Evolutionary conservation across 2,797 vertebrate genomes (phyloP).

Genomic region (Sphaeramia orbicularis): DNA sequence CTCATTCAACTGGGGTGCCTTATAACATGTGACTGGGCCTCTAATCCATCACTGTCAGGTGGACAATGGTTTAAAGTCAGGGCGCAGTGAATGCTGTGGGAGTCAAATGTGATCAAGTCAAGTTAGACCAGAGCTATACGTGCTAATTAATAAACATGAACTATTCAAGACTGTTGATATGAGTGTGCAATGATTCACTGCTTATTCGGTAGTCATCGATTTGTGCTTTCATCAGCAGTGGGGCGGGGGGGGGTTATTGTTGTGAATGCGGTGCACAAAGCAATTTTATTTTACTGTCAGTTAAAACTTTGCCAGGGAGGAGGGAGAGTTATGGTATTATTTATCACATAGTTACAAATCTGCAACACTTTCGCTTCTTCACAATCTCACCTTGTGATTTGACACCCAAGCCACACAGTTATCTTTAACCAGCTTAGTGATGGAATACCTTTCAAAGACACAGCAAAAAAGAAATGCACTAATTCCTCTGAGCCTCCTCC

Average conservation of each 20-base stretch:
- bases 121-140: neutral
- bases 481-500: constrained; percentile 58
- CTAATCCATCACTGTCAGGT: constrained; percentile 39
- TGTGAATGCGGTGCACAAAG: constrained; percentile 24
- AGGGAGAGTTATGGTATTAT: constrained; percentile 19
- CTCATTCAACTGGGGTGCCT: constrained; percentile 27
- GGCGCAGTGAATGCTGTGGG: neutral
- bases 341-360: constrained; percentile 35
- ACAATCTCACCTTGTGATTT: constrained; percentile 43
- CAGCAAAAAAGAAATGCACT: constrained; percentile 47
- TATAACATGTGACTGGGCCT: constrained; percentile 34
- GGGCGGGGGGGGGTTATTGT: constrained; percentile 1
- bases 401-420: constrained; percentile 43
- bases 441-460: constrained; percentile 60
- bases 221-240: neutral
- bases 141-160: constrained; percentile 17
- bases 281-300: constrained; percentile 16
- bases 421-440: constrained; percentile 59
- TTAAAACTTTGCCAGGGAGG: constrained; percentile 25
- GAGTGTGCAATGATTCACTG: constrained; percentile 18
- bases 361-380: constrained; percentile 24
- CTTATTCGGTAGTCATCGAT: constrained; percentile 2
- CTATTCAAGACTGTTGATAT: neutral
- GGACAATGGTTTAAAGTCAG: constrained; percentile 24
- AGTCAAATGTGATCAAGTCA: constrained; percentile 11